Evolutionary conservation across 2,797 vertebrate species (phyloP).

Genomic region (Heteromormyrus szaboi): DNA sequence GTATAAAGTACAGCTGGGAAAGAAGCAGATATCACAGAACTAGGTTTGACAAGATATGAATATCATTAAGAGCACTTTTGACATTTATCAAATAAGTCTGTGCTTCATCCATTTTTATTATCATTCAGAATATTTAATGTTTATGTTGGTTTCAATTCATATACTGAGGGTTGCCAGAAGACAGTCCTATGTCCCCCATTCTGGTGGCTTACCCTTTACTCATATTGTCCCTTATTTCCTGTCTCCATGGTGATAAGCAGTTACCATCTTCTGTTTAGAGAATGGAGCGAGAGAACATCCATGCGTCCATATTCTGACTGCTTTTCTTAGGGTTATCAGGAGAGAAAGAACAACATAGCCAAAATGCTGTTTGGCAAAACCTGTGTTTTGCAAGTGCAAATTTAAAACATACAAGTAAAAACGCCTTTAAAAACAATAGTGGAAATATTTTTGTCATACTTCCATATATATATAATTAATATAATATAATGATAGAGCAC

Average conservation of each 20-base stretch:
- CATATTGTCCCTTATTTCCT: background rate
- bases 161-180: background rate
- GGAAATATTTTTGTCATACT: no score
- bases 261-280: background rate
- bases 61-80: background rate
- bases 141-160: background rate
- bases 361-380: background rate
- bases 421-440: no score
- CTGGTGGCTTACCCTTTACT: background rate
- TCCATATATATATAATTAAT: no score
- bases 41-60: background rate
- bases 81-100: background rate
- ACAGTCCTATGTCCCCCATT: background rate
- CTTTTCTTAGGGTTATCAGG: background rate
- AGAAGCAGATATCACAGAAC: background rate
- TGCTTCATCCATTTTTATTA: background rate
- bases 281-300: background rate
- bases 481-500: no score
- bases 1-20: background rate
- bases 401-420: background rate
- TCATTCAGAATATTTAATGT: background rate
- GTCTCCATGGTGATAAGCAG: background rate
- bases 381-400: background rate
- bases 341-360: background rate
- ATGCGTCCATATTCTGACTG: background rate